A percentile compares a stretch with the other conserved stretches of the same genome.
phyloP scores from a whole-genome alignment of 2,797 vertebrate genomes.

The Huso huso region DNA sequence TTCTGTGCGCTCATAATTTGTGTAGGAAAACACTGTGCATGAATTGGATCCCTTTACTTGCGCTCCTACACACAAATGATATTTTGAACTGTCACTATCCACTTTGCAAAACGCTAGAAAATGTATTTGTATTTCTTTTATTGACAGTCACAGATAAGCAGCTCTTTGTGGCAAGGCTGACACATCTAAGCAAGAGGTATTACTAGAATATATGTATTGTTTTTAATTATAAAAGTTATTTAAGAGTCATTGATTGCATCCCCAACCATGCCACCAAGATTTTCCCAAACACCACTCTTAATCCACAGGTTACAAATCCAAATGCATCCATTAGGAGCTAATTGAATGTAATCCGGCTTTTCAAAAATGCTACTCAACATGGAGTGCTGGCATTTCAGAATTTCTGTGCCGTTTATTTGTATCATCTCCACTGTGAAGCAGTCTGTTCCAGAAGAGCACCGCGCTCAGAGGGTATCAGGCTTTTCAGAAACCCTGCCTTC shows the following conservation, averaged over 20 bases:
- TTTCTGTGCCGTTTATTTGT: conserved; percentile 52
- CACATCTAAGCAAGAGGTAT: too few relatives aligned
- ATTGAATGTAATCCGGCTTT: conserved; percentile 69
- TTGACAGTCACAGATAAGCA: too few relatives aligned
- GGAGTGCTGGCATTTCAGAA: conserved; percentile 44
- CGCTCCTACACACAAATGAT: too few relatives aligned
- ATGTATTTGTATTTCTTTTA: too few relatives aligned
- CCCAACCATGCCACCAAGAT: conserved; percentile 48
- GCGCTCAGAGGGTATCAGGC: conserved; percentile 51
- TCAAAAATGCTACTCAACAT: conserved; percentile 50
- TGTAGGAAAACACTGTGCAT: too few relatives aligned
- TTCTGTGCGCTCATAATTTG: too few relatives aligned
- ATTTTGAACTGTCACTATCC: too few relatives aligned
- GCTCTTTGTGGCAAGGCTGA: too few relatives aligned
- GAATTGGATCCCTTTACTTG: too few relatives aligned
- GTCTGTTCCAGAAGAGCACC: conserved; percentile 52
- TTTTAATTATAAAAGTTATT: conserved; percentile 43
- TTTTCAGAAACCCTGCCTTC: conserved; percentile 48
- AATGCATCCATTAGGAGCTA: conserved; percentile 65
- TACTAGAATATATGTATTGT: too few relatives aligned
- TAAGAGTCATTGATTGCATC: conserved; percentile 61
- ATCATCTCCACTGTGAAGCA: conserved; percentile 49
- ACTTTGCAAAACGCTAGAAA: too few relatives aligned
- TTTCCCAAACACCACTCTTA: conserved; percentile 51
- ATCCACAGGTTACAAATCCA: conserved; percentile 56